Evolutionary conservation across 2,113 vertebrate genomes (phyloP), one percentile per base, ranked within the genome.

Genomic region (Sphaerodactylus townsendi): DNA sequence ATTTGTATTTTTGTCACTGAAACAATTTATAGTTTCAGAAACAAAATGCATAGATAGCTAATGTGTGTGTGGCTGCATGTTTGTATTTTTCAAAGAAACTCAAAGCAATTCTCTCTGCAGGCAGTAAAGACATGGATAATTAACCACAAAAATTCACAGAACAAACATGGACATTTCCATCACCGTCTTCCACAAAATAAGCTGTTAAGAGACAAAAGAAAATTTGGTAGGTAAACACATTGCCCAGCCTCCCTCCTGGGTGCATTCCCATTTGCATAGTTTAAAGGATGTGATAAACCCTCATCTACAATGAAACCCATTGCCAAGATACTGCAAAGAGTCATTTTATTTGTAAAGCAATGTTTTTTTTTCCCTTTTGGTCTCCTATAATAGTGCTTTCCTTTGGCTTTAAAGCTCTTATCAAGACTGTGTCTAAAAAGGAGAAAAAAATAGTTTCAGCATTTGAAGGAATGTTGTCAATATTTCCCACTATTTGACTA

Each of bases 121-220:
- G 77, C 53, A 72, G 7, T 56, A 73, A 86, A 28, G 28, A 9
- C 69, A 65, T 62, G 65, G 75, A 77, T 7, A 76, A 76, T 82
- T 88, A 89, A 79, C 39, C 75, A 86, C 25, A 56, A 88, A 87
- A 65, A 79, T 33, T 35, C 70, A 76, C 39, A 1, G 88, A 86
- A 17, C 81, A 86, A 87, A 81, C 35, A 66, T 82, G 46, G 76
- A 44, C 2, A 23, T 41, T 69, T 87, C 86, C 79, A 78, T 46
- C 33, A 28, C 70, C 76, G 15, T 77, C 70, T 91, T 82, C 80
- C 30, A 81, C 39, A 75, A 0, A 41, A 70, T 53, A 21, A 90
- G 3, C 28, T 68, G 79, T 91, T 83, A 79, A 75, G 46, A 83
- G 2, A 70, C 44, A 46, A 85, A n/a, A 88, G 62, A 88, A 85